phyloP scores from a whole-genome alignment of 2,113 vertebrate species.

The Circaetus cinerascens region DNA sequence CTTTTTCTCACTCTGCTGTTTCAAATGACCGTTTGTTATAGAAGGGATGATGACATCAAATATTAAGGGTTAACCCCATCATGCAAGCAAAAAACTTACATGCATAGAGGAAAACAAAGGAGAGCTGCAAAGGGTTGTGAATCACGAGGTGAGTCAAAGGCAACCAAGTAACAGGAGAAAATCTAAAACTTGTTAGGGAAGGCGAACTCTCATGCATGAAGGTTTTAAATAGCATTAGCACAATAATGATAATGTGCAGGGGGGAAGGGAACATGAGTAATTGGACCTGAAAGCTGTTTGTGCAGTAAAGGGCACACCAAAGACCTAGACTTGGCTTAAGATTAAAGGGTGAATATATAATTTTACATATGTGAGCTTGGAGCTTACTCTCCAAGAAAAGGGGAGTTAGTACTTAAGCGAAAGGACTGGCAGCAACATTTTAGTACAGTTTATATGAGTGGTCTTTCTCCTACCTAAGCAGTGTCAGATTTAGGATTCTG shows the following conservation, averaged over 20 bases:
- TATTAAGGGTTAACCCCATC: not conserved
- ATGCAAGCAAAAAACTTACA: not conserved
- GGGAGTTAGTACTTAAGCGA: rapidly evolving
- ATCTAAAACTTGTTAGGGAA: not conserved
- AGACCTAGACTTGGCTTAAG: not conserved
- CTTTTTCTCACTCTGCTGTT: not conserved
- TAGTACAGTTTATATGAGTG: not conserved
- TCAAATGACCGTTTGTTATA: not conserved
- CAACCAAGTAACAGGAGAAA: not conserved
- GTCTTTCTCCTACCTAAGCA: not conserved
- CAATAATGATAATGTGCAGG: not conserved
- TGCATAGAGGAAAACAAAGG: not conserved
- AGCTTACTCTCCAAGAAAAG: not conserved
- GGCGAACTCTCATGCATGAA: not conserved
- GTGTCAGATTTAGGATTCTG: not conserved
- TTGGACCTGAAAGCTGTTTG: not conserved
- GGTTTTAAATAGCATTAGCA: not conserved
- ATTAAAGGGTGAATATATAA: not conserved
- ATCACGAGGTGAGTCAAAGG: not conserved
- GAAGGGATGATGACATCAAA: not conserved
- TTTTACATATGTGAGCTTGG: not conserved
- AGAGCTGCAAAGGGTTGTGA: not conserved
- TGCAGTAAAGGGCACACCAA: not conserved
- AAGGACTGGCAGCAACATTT: not conserved
- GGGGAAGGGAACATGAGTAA: not conserved